Evolutionary conservation across 2,113 vertebrate species (phyloP), one percentile per base, ranked within the genome.

Genomic region (Sander vitreus): DNA sequence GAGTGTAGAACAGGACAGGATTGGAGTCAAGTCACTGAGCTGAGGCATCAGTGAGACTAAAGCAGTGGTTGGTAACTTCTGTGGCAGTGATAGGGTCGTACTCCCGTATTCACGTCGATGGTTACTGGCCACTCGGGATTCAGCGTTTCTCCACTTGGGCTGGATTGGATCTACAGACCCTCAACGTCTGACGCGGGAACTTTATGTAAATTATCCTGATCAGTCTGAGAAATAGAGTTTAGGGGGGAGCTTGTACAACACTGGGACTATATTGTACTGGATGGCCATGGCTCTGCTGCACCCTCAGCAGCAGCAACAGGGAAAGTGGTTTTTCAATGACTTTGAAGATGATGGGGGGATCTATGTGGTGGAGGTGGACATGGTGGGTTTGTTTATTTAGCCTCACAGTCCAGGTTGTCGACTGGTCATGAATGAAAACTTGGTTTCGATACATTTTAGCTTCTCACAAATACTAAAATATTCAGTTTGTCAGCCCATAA

Each of bases 321-420:
- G 11, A 25, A 47, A 87, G 14, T 91, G 69, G 76, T 92, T 93
- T 72, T 80, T 92, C 11, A 9, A 95, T 1, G 93, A 95, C 83
- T 96, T 95, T 90, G 95, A 96, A 45, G 93, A 96, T 6, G 93
- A 94, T 67, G 92, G 93, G 18, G 74, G 62, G 18, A 25, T 95
- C 78, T 95, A 93, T 94, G 94, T 95, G 81, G 85, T 92, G 90
- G 93, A 95, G 73, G 79, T 95, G 92, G 93, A 96, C 77, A 80
- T 96, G 95, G 95, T 96, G 86, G 85, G 91, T 87, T 66, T 15
- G 78, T 50, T 55, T 39, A 4, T 54, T 71, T 7, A 47, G 53
- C 15, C 3, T 12, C 47, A 30, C 8, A 33, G 45, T 64, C 13
- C 6, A 21, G 16, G 58, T 55, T 51, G 13, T 53, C 25, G 30